Base-by-base conservation (phyloP, 2,113 vertebrate genomes). In the Cavia porcellus region DNA sequence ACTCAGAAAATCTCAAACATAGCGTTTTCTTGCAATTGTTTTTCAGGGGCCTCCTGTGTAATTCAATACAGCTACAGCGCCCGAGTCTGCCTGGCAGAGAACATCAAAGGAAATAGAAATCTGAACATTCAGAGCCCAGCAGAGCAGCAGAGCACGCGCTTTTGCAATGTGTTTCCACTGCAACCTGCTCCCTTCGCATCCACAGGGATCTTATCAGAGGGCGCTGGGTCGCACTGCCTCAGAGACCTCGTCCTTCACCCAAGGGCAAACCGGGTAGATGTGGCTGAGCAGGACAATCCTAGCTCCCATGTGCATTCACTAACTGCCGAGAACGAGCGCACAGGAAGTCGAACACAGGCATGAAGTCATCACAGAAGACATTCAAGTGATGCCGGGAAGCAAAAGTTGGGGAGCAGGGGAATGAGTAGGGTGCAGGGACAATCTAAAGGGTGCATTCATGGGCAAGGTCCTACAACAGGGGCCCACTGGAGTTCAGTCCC, bases 91-190 rank as follows among this genome's bases (percentile, higher is more conserved):
- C 62, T 83, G 7, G 7, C 42, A 45, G 80, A 64, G 81, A 38
- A 80, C 17, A 12, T 59, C 19, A 55, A 50, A 68, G 59, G 50
- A 14, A 28, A 62, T 30, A 24, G 38, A 75, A 79, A 64, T 17
- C 1, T 0, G 7, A n/a, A 13, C 47, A 12, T 24, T 52, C 83
- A 70, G 64, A 0, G 38, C 11, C 66, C 30, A 64, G 66, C 5
- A 6, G 7, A 0, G 2, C 7, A n/a, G 47, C 52, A 72, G 38
- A 17, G 30, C 0, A 0, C 0, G 2, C 13, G 47, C 2, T 5
- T 13, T 14, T 0, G 28, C 17, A 10, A 1, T 0, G 59, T 50
- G 42, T 59, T 61, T 59, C 64, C 57, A 8, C 14, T 66, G 83
- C 64, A 79, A 0, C 12, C 15, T 1, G 32, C 35, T 47, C 30